Evolutionary conservation across 2,113 vertebrate species (phyloP), one percentile per base, ranked within the genome.

Genomic region (Melozone crissalis): DNA sequence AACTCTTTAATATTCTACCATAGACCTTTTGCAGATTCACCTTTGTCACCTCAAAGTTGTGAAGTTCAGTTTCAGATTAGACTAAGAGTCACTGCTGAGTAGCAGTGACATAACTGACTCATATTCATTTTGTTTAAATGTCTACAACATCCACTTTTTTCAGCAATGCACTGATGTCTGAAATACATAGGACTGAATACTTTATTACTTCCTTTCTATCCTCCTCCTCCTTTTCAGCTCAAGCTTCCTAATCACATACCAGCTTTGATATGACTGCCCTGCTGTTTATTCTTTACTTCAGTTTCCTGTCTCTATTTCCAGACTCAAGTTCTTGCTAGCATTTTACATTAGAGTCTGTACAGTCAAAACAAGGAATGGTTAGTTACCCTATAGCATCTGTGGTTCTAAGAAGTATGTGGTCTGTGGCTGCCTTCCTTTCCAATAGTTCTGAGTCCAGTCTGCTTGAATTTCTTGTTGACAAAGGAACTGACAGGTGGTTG

Each of bases 401-500:
- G 61, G 47, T 75, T 84, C 87, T 91, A 41, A 84, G 93, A 91
- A 55, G 31, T 90, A 9, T 89, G 41, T 94, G 76, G 76, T 94
- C 87, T 87, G 77, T 92, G 94, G 81, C 81, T 95, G 65, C 86
- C 80, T 93, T 95, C 74, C 44, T 87, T 91, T 91, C 77, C 73
- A 76, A 63, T 84, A 91, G 71, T 93, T 86, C 81, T 93, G 87
- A 91, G 96, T 80, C 62, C 62, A 73, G 54, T 90, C 82, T 94
- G 66, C 87, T 94, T 94, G 75, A 93, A 90, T 91, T 93, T 92
- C 85, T 95, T 95, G 68, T 89, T 76, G 51, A 76, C 63, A 39
- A 82, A 94, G 81, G 85, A 95, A 82, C 66, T 96, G 90, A 82
- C 78, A 95, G 90, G 71, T 84, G 71, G 33, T 78, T 89, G 90